Evolutionary conservation across 2,797 vertebrate species (phyloP), one percentile per base, ranked within the genome.

Genomic region (Xenentodon cancila): DNA sequence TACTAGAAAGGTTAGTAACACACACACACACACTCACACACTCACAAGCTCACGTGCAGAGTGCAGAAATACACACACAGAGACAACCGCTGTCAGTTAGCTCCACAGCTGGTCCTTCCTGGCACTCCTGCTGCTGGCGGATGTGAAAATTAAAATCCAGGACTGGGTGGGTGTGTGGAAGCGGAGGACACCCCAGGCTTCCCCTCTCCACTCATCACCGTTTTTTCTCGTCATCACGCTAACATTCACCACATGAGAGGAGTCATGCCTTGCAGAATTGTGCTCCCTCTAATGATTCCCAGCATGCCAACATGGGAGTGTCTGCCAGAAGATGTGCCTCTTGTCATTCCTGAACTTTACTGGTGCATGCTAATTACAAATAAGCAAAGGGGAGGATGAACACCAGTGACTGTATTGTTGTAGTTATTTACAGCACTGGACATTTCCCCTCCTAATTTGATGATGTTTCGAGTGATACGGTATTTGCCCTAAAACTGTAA

Each of bases 401-500:
- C 22, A 27, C 32, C 50, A 37, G 62, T 1, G 18, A 12, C 53
- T 2, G 53, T 43, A 34, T 53, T n/a, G 3, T 30, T 55, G 43
- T 9, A 18, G 15, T 72, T 68, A 70, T 63, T 76, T 53, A 73
- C 57, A 63, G 52, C 21, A 3, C 40, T 64, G 72, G 73, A 79
- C 13, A 60, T 63, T 59, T 45, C 37, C 7, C 56, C 49, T 64
- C 48, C 64, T 70, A 45, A 56, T 67, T 59, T 25, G 60, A 69
- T 76, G 75, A 70, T 81, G 76, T 84, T 89, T 79, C 43, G 82
- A 70, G 53, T 66, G 51, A 55, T 77, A 75, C 53, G 64, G 43
- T 65, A 52, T 86, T 83, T 86, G 79, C 77, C 88, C 80, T 73
- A 78, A 85, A 86, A 86, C 84, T 80, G 72, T 71, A 67, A 75